Base-by-base conservation (phyloP, 2,797 vertebrate genomes). In the Ptychadena robeensis region DNA sequence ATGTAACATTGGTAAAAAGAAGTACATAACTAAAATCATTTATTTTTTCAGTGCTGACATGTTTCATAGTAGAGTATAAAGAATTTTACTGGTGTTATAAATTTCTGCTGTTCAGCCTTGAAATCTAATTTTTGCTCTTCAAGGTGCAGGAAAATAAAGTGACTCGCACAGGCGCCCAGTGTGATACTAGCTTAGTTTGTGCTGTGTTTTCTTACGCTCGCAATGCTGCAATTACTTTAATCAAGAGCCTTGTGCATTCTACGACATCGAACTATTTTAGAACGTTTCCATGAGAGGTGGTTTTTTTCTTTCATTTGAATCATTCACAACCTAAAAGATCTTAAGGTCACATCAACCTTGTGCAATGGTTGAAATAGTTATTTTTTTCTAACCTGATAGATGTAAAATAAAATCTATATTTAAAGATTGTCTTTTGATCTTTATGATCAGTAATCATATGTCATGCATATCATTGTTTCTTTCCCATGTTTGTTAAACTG, bases 21-120 rank as follows among this genome's bases (percentile, higher is more conserved):
- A 73, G 70, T 67, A 79, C 68, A 83, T 82, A 83, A 79, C 69
- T 34, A 74, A 79, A 84, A 84, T 84, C 64, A 80, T 84, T 80
- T 84, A 84, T 80, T 85, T 85, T 85, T 80, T 81, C 78, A 85
- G 77, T 69, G 78, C 72, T 85, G 83, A 85, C 78, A 85, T 85
- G 83, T 81, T 85, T 85, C 83, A 85, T 81, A 70, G 78, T 78
- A 66, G 75, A 85, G 65, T 80, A 85, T 85, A 85, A 85, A 76
- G 83, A 76, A 85, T 80, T 76, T 85, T 85, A 85, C 83, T 80
- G 40, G 72, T 63, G 64, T 65, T 71, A 81, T 85, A 85, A 76
- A 85, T 85, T 76, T 76, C 65, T 71, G 78, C 83, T 80, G 67
- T 61, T 65, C 77, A 75, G 83, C 78, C 78, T 80, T 85, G 78